phyloP scores from a whole-genome alignment of 2,797 vertebrate species.

The Hypotaenidia philippensis region DNA sequence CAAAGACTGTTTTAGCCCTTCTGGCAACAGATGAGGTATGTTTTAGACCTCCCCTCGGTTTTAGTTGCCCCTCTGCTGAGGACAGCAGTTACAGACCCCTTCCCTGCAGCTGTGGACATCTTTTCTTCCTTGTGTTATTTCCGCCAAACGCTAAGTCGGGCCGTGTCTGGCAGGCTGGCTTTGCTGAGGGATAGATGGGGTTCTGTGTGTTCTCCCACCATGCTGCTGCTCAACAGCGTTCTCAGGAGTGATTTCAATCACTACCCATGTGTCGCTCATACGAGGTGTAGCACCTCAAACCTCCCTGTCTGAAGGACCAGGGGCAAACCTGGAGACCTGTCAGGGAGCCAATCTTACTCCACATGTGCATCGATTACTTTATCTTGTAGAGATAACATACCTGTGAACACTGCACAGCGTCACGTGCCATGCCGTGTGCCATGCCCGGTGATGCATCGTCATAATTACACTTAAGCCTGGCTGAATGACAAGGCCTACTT shows the following conservation, averaged over 20 bases:
- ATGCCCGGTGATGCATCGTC: fast-evolving
- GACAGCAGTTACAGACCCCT: neutral
- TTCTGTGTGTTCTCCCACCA: neutral
- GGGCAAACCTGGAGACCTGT: neutral
- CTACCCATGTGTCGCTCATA: neutral
- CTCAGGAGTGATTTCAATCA: neutral
- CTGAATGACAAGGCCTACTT: neutral
- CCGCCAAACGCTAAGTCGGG: neutral
- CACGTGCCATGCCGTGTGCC: neutral
- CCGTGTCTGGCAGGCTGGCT: neutral
- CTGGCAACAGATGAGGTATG: neutral
- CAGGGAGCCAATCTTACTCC: neutral
- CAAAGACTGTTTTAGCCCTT: neutral
- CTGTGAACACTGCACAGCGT: too few species aligned
- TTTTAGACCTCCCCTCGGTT: neutral
- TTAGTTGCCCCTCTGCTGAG: neutral
- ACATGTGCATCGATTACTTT: fast-evolving
- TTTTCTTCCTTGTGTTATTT: neutral
- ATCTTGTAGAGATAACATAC: too few species aligned
- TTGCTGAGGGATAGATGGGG: fast-evolving
- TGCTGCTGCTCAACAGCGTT: neutral
- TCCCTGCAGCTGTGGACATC: neutral
- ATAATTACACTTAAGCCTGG: neutral
- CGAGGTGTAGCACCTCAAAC: neutral
- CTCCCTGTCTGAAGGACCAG: neutral